These are phyloP conservation scores for Thymallus thymallus DNA, from an alignment of 2,113 vertebrate species.

Conservation along the genomic window DNA sequence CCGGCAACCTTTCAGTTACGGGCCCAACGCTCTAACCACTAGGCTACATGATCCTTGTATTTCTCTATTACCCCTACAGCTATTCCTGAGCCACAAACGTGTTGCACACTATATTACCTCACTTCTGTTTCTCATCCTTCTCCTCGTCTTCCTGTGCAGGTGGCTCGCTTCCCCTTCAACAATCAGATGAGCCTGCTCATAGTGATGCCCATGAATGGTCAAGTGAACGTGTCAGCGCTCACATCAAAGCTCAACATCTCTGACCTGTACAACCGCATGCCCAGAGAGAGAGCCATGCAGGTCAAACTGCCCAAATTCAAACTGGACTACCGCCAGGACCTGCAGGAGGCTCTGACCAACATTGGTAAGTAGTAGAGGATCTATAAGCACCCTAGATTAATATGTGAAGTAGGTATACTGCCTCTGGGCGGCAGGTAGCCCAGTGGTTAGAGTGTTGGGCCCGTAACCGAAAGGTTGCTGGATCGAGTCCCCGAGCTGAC, in stretches of 20 bases:
- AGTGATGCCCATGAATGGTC: slow-evolving; percentile 76
- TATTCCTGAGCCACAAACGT: neutral
- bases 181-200: slow-evolving; percentile 85
- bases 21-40: too few species aligned
- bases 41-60: too few species aligned
- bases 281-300: slow-evolving; percentile 75
- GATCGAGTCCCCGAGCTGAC: too few species aligned
- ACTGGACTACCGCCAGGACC: slow-evolving; percentile 81
- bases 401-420: neutral
- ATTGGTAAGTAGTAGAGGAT: slow-evolving; percentile 79
- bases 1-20: too few species aligned
- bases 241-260: slow-evolving; percentile 76
- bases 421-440: too few species aligned
- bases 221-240: slow-evolving; percentile 74
- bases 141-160: slow-evolving; percentile 64
- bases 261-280: slow-evolving; percentile 73
- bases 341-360: slow-evolving; percentile 78
- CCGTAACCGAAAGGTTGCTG: too few species aligned
- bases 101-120: neutral
- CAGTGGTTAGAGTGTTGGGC: too few species aligned
- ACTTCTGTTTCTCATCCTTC: neutral
- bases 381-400: neutral
- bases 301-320: slow-evolving; percentile 90
- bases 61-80: neutral
- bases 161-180: slow-evolving; percentile 89